A percentile compares a stretch with the other conserved stretches of the same genome.
phyloP scores from a whole-genome alignment of 2,797 vertebrate genomes.

The Eidolon dupreanum region DNA sequence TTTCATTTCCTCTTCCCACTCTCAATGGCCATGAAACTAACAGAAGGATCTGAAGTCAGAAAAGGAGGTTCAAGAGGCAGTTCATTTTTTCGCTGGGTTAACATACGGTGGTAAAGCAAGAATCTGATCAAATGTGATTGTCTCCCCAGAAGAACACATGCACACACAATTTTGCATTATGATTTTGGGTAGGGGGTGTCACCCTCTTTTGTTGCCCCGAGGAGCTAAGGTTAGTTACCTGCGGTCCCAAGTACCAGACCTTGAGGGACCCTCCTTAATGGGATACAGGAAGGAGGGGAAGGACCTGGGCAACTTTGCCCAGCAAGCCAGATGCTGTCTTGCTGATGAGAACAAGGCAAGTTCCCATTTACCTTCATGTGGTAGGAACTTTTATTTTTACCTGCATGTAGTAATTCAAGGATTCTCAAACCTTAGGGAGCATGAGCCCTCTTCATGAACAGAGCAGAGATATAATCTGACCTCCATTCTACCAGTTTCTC shows the following conservation, averaged over 20 bases:
- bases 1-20: slow-evolving; percentile 56
- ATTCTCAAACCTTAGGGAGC: background rate
- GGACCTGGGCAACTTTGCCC: background rate
- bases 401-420: background rate
- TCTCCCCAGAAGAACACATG: background rate
- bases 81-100: background rate
- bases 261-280: background rate
- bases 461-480: background rate
- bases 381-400: background rate
- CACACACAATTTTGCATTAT: background rate
- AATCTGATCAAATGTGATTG: background rate
- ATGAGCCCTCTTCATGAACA: background rate
- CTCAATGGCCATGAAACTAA: background rate
- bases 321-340: background rate
- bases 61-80: background rate
- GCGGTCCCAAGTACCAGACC: background rate
- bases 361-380: background rate
- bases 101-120: background rate
- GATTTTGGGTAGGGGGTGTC: background rate
- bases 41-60: background rate
- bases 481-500: background rate
- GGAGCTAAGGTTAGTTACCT: background rate
- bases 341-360: background rate
- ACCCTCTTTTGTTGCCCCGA: background rate
- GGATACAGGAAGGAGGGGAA: background rate